Conservation (phyloP, 1,140 invertebrate species). For the Ceratina calcarata region DNA sequence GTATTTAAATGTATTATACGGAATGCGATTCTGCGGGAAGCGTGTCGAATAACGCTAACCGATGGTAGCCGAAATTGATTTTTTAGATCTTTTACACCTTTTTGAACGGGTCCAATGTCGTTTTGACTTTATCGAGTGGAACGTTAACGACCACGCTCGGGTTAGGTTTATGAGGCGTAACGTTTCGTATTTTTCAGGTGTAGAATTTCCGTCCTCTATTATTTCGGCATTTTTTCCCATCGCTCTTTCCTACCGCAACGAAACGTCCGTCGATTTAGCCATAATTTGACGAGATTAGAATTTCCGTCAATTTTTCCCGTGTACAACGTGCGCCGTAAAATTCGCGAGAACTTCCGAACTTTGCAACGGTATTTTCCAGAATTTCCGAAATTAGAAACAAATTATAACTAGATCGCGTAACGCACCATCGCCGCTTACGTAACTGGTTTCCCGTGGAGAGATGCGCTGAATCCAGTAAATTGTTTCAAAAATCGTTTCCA, state of each 20-base stretch:
- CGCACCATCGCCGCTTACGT: no score
- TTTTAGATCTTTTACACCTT: background rate
- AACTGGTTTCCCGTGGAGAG: background rate
- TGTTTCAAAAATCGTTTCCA: background rate
- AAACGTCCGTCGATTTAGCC: background rate
- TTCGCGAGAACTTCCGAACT: background rate
- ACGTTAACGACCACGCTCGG: conserved; percentile 3
- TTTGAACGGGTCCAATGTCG: background rate
- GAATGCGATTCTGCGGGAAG: no score
- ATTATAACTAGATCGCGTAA: background rate
- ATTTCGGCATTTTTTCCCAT: background rate
- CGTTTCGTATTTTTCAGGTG: background rate
- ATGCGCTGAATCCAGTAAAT: background rate
- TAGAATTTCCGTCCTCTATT: background rate
- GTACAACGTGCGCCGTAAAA: background rate
- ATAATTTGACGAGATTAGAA: background rate
- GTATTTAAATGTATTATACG: no score
- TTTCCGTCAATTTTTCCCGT: background rate
- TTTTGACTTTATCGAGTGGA: conserved; percentile 4
- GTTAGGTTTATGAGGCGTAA: conserved; percentile 13
- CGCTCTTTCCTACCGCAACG: background rate
- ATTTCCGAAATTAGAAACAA: background rate
- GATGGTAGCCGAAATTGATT: background rate
- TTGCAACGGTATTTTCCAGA: background rate
- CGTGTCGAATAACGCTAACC: no score